Evolutionary conservation across 1,140 invertebrate species (phyloP).

Genomic region (Calliopsis andreniformis): DNA sequence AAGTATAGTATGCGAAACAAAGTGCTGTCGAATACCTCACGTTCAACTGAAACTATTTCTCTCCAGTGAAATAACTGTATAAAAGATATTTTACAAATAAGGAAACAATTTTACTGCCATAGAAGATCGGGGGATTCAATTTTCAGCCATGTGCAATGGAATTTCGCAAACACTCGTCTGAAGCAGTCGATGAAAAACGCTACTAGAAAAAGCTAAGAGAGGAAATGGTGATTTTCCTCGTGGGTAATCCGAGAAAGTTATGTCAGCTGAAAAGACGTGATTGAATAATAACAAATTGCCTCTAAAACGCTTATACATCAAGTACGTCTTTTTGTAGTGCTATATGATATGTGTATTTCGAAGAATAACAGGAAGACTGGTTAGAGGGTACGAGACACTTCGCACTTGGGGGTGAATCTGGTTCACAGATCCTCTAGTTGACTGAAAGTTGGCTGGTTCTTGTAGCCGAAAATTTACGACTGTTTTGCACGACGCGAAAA

Average conservation of each 20-base stretch:
- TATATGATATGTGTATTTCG: constrained; percentile 9
- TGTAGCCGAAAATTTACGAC: constrained; percentile 49
- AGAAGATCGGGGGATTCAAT: too few species aligned
- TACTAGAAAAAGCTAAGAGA: not conserved
- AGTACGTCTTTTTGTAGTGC: not conserved
- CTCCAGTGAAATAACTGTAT: too few species aligned
- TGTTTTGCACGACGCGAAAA: constrained; percentile 17
- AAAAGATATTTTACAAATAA: too few species aligned
- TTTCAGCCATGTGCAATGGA: not conserved
- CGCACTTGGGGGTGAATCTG: constrained; percentile 1
- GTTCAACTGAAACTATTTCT: too few species aligned
- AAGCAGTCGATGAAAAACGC: not conserved
- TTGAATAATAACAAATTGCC: constrained; percentile 67
- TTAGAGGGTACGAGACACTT: not conserved
- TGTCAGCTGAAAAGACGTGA: constrained; percentile 47
- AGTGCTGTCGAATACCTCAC: too few species aligned
- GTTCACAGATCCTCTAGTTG: constrained; percentile 27
- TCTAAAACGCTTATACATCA: constrained; percentile 35
- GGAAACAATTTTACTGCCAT: too few species aligned
- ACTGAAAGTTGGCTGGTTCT: too few species aligned
- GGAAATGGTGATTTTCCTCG: not conserved
- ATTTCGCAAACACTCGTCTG: not conserved
- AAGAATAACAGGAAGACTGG: not conserved
- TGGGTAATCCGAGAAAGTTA: not conserved
- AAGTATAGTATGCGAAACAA: too few species aligned